A percentile compares a stretch with the other conserved stretches of the same genome.
These are phyloP conservation scores for Drosophila varians DNA, from an alignment of 1,140 invertebrate genomes.

Conservation along the genomic window DNA sequence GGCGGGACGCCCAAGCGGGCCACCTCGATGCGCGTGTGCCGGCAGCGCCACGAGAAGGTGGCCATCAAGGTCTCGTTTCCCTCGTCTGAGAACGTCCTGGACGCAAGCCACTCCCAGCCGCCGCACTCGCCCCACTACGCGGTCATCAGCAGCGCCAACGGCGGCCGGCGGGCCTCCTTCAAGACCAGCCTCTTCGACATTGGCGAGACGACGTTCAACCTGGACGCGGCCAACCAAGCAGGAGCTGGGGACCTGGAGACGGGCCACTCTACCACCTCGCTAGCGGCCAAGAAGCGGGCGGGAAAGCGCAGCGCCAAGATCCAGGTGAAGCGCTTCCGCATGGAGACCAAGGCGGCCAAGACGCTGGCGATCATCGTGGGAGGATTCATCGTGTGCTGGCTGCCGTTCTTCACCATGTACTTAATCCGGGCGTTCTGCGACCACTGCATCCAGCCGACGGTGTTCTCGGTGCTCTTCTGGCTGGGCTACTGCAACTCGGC, in stretches of 20 bases:
- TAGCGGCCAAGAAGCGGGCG: conserved; percentile 81
- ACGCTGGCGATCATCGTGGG: conserved; percentile 96
- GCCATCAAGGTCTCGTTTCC: conserved; percentile 93
- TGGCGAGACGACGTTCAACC: conserved; percentile 74
- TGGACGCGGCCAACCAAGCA: conserved; percentile 35
- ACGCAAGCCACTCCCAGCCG: conserved; percentile 83
- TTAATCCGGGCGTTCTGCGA: conserved; percentile 89
- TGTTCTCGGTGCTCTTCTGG: conserved; percentile 95
- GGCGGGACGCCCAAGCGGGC: conserved; percentile 56
- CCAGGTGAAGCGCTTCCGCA: conserved; percentile 87
- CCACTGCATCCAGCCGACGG: conserved; percentile 87
- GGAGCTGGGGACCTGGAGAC: conserved; percentile 40
- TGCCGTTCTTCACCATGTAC: conserved; percentile 95
- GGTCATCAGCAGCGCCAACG: conserved; percentile 62
- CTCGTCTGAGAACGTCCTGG: conserved; percentile 88
- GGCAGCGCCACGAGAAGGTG: conserved; percentile 88
- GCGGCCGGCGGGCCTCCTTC: conserved; percentile 58
- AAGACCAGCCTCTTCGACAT: conserved; percentile 79
- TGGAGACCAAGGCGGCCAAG: conserved; percentile 94
- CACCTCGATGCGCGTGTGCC: conserved; percentile 84
- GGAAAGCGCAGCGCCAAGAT: conserved; percentile 84
- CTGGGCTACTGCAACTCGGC: conserved; percentile 96
- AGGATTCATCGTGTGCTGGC: conserved; percentile 95
- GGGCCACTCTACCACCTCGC: conserved; percentile 41
- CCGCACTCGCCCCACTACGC: conserved; percentile 85